Base-by-base conservation (phyloP, 2,888 invertebrate genomes). In the Hypercompe scribonia region DNA sequence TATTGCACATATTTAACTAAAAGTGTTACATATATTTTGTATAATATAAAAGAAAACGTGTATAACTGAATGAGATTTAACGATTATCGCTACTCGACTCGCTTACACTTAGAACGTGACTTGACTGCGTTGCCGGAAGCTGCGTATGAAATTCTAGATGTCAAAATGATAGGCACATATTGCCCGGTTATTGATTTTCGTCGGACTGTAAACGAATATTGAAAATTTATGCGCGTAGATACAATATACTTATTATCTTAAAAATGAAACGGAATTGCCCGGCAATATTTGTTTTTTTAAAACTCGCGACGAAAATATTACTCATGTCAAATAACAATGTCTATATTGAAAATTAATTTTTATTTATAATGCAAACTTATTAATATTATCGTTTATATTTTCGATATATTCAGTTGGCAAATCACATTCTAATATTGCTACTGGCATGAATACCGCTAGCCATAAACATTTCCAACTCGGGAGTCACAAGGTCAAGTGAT, bases 91-190 rank as follows among this genome's bases (percentile, higher is more conserved):
- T 79, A 24, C 11, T 65, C 77, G 78, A 24, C 13, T 65, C 78
- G 79, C 83, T 82, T 2, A 64, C 72, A 77, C 70, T 82, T 58
- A 42, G 67, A 8, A 76, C 70, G 42, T 64, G 73, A 80, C 72
- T 71, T 76, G 78, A 78, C 82, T 81, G 78, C 81, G 82, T 85
- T 84, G 76, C 80, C 80, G 87, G 87, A 88, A 88, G 84, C 88
- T 82, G 82, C 83, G 87, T 84, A 87, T 87, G 89, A 91, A 92
- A 92, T 90, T 91, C 89, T 91, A 92, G 91, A 94, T 93, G 92
- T 91, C 91, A 92, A 93, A 94, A 93, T 94, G 92, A 95, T 93
- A 89, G 93, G 90, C 91, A 90, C 90, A 92, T 91, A 93, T 93
- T 92, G 91, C 90, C 81, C 81, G 83, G 87, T 86, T 93, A 94